These are phyloP conservation scores for Halcyon badia DNA, from an alignment of 2,797 vertebrate genomes.

Conservation along the genomic window DNA sequence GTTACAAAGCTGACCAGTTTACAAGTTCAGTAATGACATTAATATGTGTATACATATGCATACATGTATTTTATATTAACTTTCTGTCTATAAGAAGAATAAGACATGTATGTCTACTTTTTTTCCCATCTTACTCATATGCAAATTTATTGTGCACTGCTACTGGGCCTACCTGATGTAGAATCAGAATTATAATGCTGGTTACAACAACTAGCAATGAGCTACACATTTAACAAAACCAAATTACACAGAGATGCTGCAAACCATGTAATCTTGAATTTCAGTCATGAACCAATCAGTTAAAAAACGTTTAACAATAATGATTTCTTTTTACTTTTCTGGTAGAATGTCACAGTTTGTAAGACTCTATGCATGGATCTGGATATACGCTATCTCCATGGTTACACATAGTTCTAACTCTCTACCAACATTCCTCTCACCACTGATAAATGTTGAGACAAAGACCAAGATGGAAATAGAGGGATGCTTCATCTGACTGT, in stretches of 20 bases:
- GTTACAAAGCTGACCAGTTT: neutral
- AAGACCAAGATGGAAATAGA: neutral
- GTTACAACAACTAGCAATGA: neutral
- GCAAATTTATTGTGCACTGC: neutral
- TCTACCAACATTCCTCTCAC: neutral
- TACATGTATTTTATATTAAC: neutral
- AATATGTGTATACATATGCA: neutral
- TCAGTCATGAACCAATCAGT: rapidly evolving
- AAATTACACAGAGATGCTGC: neutral
- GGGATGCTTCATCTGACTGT: neutral
- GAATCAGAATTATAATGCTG: neutral
- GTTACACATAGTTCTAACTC: neutral
- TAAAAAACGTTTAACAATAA: neutral
- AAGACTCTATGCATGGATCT: neutral
- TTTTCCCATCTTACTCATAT: neutral
- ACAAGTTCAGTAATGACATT: neutral
- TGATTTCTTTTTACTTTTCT: neutral
- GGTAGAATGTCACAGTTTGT: neutral
- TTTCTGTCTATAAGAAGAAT: neutral
- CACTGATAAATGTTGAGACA: neutral
- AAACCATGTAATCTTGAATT: neutral
- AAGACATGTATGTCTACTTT: neutral
- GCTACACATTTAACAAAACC: neutral
- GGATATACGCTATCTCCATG: neutral
- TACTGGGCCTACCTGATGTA: neutral